Base-by-base conservation (phyloP, 2,888 invertebrate genomes). In the Teleogryllus oceanicus region DNA sequence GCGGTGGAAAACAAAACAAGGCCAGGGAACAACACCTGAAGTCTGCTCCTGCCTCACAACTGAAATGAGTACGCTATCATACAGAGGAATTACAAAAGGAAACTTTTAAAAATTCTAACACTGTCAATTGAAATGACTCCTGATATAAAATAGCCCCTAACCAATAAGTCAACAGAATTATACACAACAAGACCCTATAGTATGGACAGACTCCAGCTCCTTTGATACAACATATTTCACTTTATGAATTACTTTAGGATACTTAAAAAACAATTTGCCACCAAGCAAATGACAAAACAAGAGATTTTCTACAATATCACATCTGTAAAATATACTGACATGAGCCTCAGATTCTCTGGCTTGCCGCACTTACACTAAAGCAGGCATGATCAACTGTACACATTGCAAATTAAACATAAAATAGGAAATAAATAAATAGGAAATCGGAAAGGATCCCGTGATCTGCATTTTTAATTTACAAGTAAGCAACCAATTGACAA, bases 1-100 rank as follows among this genome's bases (percentile, higher is more conserved):
- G 75, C 80, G 74, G 62, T 37, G 75, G 79, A 78, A 76, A 76
- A 79, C 77, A 75, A 79, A 78, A 78, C 76, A n/a, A 79, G 78
- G 79, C 79, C 37, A 76, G 79, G 50, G 62, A 79, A 78, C 77
- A 80, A 76, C 51, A 16, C 76, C 76, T 37, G 24, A 21, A n/a
- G 21, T 76, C 11, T 76, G n/a, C 76, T 75, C 37, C 75, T n/a
- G 13, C 21, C 16, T n/a, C 37, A 75, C 13, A 24, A 75, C 16
- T n/a, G 20, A 75, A 75, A 75, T 75, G n/a, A 75, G 13, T 24
- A n/a, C 21, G 21, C 75, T 24, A 75, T 20, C 37, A 75, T 13
- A 75, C 75, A 13, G 13, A 24, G 37, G 20, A 75, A 24, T 20
- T n/a, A 75, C 21, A 75, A 16, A 75, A n/a, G 37, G 13, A 75